Evolutionary conservation across 2,113 vertebrate species (phyloP), one percentile per base, ranked within the genome.

Genomic region (Patagioenas fasciata): DNA sequence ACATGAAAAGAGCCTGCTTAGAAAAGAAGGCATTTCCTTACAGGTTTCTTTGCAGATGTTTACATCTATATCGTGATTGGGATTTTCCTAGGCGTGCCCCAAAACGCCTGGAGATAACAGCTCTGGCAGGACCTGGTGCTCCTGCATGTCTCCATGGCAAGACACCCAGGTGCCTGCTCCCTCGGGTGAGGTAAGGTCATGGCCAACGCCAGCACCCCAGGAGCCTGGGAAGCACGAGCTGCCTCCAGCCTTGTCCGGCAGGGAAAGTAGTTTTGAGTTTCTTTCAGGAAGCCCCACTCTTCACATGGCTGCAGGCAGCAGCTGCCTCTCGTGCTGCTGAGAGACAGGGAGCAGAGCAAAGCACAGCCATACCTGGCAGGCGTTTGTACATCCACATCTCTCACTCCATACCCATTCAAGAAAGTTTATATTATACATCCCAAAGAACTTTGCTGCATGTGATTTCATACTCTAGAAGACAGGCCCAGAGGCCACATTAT

Each of bases 251-350:
- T 40, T 31, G 34, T 42, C 70, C 70, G 28, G 21, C 50, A 62
- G 40, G 44, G 26, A 56, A 36, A 24, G 10, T 6, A 11, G 0
- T 20, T 57, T 51, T 81, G 25, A 29, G 31, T 40, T 65, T 40
- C 44, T n/a, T 60, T 29, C 18, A 42, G 53, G 51, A 69, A 81
- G 53, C 47, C 51, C 23, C 5, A 5, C 38, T 64, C 85, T 34
- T 70, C 32, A 8, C 2, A 0, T 36, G 64, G 24, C n/a, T 34
- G 28, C 1, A 5, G 50, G 34, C 42, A 42, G 42, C 2, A 4
- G 40, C 40, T 17, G 31, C 32, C 34, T 53, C 66, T 24, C 29
- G 9, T 0, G 0, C 6, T 26, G 34, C 51, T 66, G 69, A 31
- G 25, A 57, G 26, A 42, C 31, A 5, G 31, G 42, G 57, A 79